Conservation (phyloP, 35 echinoderm and acorn worm genomes). For the Heliocidaris erythrogramma region DNA sequence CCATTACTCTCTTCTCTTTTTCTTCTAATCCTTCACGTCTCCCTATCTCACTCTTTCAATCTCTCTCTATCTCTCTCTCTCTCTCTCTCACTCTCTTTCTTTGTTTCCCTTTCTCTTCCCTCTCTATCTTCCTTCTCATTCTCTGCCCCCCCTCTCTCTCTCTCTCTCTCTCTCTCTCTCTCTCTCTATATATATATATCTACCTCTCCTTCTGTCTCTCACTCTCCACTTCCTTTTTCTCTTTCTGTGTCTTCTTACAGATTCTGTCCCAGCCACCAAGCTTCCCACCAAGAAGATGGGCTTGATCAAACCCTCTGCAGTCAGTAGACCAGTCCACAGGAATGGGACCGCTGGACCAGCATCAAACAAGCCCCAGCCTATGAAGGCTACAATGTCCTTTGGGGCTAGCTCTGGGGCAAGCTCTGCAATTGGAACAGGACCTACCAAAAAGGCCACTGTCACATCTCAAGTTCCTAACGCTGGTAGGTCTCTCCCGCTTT, state of each 20-base stretch:
- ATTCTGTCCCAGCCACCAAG: not conserved
- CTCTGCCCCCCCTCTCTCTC: too few relatives aligned
- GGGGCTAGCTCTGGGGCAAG: not conserved
- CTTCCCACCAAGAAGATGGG: conserved; percentile 17
- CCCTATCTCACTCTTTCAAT: too few relatives aligned
- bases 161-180: too few relatives aligned
- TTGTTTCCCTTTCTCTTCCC: too few relatives aligned
- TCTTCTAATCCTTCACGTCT: too few relatives aligned
- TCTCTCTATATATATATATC: too few relatives aligned
- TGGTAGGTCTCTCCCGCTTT: not conserved
- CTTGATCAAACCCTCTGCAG: conserved; percentile 2
- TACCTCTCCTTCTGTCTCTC: too few relatives aligned
- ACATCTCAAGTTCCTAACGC: not conserved
- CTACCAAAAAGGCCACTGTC: not conserved
- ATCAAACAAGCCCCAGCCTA: conserved; percentile 30
- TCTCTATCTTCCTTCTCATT: too few relatives aligned
- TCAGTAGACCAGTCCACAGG: not conserved
- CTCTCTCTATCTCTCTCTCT: too few relatives aligned
- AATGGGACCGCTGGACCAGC: not conserved
- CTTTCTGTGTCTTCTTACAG: not conserved
- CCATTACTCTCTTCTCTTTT: too few relatives aligned
- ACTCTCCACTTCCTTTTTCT: too few relatives aligned
- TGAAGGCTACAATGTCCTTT: conserved; percentile 41
- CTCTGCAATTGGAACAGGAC: not conserved
- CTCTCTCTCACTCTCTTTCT: too few relatives aligned